Base-by-base conservation (phyloP, 2,888 invertebrate genomes). In the Cyrtodaria siliqua region DNA sequence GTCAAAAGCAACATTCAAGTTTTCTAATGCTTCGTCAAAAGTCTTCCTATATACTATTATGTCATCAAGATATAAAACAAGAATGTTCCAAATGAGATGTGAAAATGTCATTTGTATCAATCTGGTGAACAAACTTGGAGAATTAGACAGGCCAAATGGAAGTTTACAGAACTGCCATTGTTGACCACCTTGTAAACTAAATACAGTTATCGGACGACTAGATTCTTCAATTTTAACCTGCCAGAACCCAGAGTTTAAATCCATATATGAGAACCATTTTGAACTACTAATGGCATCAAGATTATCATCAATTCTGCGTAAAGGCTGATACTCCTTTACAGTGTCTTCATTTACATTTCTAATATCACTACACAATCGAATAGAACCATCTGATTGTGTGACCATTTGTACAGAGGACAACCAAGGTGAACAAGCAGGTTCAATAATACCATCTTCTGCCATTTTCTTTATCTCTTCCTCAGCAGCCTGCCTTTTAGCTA, bases 301-400 rank as follows among this genome's bases (percentile, higher is more conserved):
- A 70, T 55, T 77, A 44, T 81, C 79, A 61, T 84, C 79, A 33
- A 77, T 84, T 62, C 79, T 79, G 14, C 81, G 82, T 12, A 85
- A 50, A 6, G 76, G 77, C 42, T 82, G 71, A 8, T 53, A 70
- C 68, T 85, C 83, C 29, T 72, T 79, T 18, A 74, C 53, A 4
- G 79, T 82, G 12, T 68, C 23, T 1, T 70, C 69, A 69, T 85
- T 85, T 9, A 83, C 9, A 0, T 62, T 20, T 9, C 81, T 33
- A 56, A 59, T 81, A 44, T 83, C 77, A 42, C 76, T 62, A 56
- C 76, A 81, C 42, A 83, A 77, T 33, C 83, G 44, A 18, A 77
- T 53, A 2, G 68, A 59, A 0, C 61, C 61, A 61, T 76, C 73
- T 23, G 80, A 42, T 56, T 83, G 83, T n/a, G 29, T 62, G 2